phyloP scores from a whole-genome alignment of 23 tunicate species.

The Ascidia mentula region DNA sequence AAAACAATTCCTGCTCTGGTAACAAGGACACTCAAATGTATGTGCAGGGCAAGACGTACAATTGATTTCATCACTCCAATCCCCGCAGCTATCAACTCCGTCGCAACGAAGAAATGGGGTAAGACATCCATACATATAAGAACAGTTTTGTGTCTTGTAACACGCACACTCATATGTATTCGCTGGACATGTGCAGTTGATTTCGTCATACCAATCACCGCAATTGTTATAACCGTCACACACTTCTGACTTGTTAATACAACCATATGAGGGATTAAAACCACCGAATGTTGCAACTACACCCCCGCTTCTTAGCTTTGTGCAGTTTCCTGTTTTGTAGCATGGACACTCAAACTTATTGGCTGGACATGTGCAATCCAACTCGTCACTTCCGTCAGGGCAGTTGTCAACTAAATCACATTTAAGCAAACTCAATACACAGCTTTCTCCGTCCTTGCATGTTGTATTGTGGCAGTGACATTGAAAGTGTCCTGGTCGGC shows the following conservation, averaged over 20 bases:
- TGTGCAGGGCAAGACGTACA: not conserved
- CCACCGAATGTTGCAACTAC: no score
- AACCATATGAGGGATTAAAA: not conserved
- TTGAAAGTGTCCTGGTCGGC: not conserved
- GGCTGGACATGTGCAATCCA: not conserved
- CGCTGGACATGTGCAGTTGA: not conserved
- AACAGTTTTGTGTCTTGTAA: not conserved
- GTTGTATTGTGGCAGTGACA: not conserved
- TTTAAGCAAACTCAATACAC: not conserved
- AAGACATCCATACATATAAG: not conserved
- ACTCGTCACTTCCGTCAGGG: not conserved
- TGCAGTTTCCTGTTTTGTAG: not conserved
- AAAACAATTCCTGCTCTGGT: not conserved
- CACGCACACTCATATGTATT: not conserved
- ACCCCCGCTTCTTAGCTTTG: no score
- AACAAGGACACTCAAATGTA: not conserved
- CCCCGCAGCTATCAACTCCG: not conserved
- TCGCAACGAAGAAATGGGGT: not conserved
- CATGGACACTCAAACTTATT: not conserved
- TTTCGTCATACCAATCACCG: not conserved
- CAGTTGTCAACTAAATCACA: not conserved
- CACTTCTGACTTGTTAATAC: not conserved
- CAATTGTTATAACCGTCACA: constrained; percentile 4
- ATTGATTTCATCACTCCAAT: not conserved
- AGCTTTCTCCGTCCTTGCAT: not conserved